Base-by-base conservation (phyloP, 1,140 invertebrate species). In the Pararge aegeria region DNA sequence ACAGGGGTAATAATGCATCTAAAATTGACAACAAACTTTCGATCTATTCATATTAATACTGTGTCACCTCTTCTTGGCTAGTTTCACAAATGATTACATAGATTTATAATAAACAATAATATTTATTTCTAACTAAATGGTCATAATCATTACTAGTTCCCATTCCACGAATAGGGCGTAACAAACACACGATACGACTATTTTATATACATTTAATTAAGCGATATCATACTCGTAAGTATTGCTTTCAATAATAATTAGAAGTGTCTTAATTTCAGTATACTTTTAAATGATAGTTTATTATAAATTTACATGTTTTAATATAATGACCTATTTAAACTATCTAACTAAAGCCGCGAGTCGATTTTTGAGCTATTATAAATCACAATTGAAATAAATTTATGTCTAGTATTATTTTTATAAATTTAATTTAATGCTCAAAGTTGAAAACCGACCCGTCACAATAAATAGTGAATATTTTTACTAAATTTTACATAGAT, bases 221-320 rank as follows among this genome's bases (percentile, higher is more conserved):
- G 64, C 62, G 57, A 62, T 61, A 61, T 42, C 27, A 62, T n/a
- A n/a, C n/a, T n/a, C n/a, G n/a, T n/a, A n/a, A n/a, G n/a, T 73
- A 73, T 73, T 70, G 70, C 68, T 70, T 70, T 52, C 44, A 58
- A 40, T 58, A 42, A 18, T 44, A 56, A 52, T 55, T 42, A 52
- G 49, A 52, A 51, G 49, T 59, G 56, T 52, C 20, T 40, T 20
- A 10, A n/a, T 46, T 21, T 61, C 42, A 64, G 59, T 67, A 70
- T 67, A 68, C 57, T 59, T 1, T 64, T 65, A 50, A 60, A 55
- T 30, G 18, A 37, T 66, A 68, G 51, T 56, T 66, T 70, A 68
- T 68, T 72, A 64, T 66, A 63, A 69, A 73, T 75, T 66, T 78
- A 75, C 63, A 75, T 71, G 5, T 29, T 56, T 46, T 46, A 20